Percentiles rank a stretch among this genome's conserved stretches.
Conservation (phyloP, 2,113 vertebrate species). For the Poecilia latipinna region DNA sequence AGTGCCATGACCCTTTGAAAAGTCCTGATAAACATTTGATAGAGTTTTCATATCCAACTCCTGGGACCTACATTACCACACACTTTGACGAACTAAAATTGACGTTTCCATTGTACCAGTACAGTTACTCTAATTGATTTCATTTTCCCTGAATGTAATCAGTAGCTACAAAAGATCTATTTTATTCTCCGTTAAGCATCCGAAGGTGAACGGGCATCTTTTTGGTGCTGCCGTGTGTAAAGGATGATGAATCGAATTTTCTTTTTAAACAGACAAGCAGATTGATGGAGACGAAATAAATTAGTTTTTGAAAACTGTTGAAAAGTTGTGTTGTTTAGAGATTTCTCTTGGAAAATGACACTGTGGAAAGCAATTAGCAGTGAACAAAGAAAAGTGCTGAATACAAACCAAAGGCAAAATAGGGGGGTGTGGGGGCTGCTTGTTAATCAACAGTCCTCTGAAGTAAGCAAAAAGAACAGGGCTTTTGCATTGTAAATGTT, state of each 20-base stretch:
- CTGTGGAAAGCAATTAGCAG: not conserved
- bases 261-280: constrained; percentile 2
- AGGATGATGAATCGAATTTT: constrained; percentile 9
- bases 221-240: constrained; percentile 1
- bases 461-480: constrained; percentile 3
- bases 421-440: not conserved
- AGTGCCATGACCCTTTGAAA: not conserved
- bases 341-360: not conserved
- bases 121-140: not conserved
- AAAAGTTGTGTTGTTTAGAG: not conserved
- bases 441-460: not conserved
- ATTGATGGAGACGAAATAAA: constrained; percentile 1
- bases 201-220: not conserved
- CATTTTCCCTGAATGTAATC: not conserved
- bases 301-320: not conserved
- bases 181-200: not conserved
- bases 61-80: not conserved
- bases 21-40: not conserved
- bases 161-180: not conserved
- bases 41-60: not conserved
- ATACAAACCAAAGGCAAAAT: constrained; percentile 7
- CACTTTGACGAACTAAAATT: not conserved
- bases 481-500: not conserved
- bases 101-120: not conserved
- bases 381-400: not conserved